Evolutionary conservation across 2,888 invertebrate genomes (phyloP).

Genomic region (Ophioninae sp.): DNA sequence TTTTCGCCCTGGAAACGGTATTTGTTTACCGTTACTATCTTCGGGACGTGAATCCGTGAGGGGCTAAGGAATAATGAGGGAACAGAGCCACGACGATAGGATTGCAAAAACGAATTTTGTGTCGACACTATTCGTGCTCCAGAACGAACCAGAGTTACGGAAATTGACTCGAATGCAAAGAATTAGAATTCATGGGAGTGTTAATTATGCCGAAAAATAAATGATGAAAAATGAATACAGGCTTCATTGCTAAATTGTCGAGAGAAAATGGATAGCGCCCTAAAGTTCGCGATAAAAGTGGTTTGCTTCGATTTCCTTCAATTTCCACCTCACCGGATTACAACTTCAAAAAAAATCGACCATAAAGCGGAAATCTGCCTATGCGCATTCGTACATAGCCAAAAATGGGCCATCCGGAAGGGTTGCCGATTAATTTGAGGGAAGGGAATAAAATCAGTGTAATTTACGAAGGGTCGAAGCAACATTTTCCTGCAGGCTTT

Average conservation of each 20-base stretch:
- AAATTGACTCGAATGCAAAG: neutral
- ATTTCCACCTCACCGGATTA: neutral
- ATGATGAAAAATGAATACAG: neutral
- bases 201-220: too few relatives aligned
- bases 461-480: conserved; percentile 57
- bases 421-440: conserved; percentile 45
- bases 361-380: neutral
- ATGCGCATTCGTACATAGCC: neutral
- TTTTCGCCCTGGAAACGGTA: conserved; percentile 32
- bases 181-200: neutral
- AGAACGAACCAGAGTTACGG: neutral
- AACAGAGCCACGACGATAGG: neutral
- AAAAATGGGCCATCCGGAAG: neutral
- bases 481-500: conserved; percentile 33
- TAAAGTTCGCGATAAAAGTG: neutral
- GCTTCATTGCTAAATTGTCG: neutral
- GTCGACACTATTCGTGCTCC: neutral
- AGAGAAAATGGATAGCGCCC: neutral
- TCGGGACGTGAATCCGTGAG: conserved; percentile 4
- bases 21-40: conserved; percentile 32
- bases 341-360: neutral
- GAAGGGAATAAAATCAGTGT: conserved; percentile 30
- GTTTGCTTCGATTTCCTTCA: neutral
- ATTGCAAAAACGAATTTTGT: neutral
- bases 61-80: conserved; percentile 5